phyloP scores from a whole-genome alignment of 1,140 invertebrate genomes.

The Aphaenogaster rudis region DNA sequence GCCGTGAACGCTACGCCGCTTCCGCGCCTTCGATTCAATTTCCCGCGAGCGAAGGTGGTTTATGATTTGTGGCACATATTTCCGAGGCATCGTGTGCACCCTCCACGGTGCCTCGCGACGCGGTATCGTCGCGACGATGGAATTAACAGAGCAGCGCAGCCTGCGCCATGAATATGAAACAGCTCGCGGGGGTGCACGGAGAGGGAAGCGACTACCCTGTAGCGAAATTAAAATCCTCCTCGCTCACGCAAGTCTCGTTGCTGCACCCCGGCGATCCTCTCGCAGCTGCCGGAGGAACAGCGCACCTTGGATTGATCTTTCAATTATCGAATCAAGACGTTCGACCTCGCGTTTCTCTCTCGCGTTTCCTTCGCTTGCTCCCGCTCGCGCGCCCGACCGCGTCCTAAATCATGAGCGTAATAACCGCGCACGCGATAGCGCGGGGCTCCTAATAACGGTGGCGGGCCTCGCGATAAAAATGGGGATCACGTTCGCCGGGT shows the following conservation, averaged over 20 bases:
- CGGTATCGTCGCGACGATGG: conserved; percentile 57
- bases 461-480: conserved; percentile 55
- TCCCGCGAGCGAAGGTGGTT: conserved; percentile 55
- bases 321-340: conserved; percentile 62
- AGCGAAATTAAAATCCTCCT: conserved; percentile 55
- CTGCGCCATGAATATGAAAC: conserved; percentile 58
- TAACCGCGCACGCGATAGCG: conserved; percentile 49
- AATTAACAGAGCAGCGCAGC: conserved; percentile 58
- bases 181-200: conserved; percentile 13
- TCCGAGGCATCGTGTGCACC: conserved; percentile 45
- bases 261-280: background rate
- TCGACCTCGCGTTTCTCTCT: background rate
- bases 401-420: conserved; percentile 57
- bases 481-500: conserved; percentile 50
- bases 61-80: conserved; percentile 65
- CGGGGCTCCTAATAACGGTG: conserved; percentile 44
- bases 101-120: conserved; percentile 29
- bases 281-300: background rate
- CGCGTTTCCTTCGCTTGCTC: background rate
- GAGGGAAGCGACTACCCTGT: background rate
- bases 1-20: conserved; percentile 25
- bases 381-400: conserved; percentile 10
- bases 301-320: conserved; percentile 51
- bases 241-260: background rate
- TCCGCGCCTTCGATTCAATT: conserved; percentile 63